Evolutionary conservation across 2,888 invertebrate species (phyloP), one percentile per base, ranked within the genome.

Genomic region (Drosophila engyochracea): DNA sequence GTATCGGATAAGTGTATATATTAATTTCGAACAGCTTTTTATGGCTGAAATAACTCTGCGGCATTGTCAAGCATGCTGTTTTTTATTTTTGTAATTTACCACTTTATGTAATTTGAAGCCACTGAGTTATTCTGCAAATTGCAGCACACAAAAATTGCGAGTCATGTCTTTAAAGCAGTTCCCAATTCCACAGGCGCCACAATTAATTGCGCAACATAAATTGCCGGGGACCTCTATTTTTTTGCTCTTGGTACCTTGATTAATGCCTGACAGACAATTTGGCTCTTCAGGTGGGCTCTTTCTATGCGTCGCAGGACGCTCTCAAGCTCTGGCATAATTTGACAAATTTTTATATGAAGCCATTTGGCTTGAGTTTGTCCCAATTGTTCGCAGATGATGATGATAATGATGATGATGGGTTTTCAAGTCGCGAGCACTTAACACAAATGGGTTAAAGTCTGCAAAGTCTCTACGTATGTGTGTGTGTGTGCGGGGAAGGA

Each of bases 81-180:
- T 37, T 57, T 41, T n/a, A 39, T 61, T 86, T 78, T 86, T 78
- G 70, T 66, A 71, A 74, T 76, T 75, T 78, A 65, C 59, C 68
- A 71, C 72, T 71, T 81, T 74, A 82, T 78, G 74, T 74, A 76
- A 65, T 74, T 74, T 70, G 63, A 37, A 35, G 39, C 47, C 59
- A 82, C 76, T 83, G 80, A 82, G 84, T 85, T 82, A 83, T 73
- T 65, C 83, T 80, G 87, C 74, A 69, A 82, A 85, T 83, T 78
- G 85, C 80, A 73, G 60, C 60, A 53, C 16, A 44, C 52, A 31
- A 55, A 53, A 25, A 39, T 53, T 30, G 22, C 16, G 35, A 19
- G 55, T 63, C 41, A 47, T 68, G 52, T 59, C 65, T 68, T 82
- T 76, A 85, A 83, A 66, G 64, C 60, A 28, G n/a, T 37, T 62